Evolutionary conservation across 1,140 invertebrate species (phyloP).

Genomic region (Conopomorpha cramerella): DNA sequence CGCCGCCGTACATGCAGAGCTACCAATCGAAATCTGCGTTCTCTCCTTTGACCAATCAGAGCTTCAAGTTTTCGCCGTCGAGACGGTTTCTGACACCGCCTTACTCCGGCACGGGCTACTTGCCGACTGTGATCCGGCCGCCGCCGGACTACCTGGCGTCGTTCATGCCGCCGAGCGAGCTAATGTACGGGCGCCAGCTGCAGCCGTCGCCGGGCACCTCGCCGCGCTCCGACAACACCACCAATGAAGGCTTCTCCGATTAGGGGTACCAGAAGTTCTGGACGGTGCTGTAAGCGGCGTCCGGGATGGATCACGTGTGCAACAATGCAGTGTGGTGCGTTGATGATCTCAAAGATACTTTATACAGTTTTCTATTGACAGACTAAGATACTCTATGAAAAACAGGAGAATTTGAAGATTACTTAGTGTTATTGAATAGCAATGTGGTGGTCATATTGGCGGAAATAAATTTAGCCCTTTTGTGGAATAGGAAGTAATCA

Average conservation of each 20-base stretch:
- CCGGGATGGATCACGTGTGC: not conserved
- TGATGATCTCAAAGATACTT: too few species aligned
- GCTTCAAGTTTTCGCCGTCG: conserved; percentile 60
- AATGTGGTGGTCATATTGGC: too few species aligned
- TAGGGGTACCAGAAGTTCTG: conserved; percentile 32
- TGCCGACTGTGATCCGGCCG: conserved; percentile 77
- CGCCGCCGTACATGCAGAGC: conserved; percentile 38
- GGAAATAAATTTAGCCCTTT: too few species aligned
- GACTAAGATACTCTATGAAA: too few species aligned
- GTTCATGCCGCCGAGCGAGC: conserved; percentile 46
- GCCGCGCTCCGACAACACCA: conserved; percentile 54
- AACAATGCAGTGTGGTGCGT: not conserved
- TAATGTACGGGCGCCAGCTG: conserved; percentile 47
- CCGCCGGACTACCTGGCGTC: conserved; percentile 50
- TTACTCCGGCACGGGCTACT: conserved; percentile 78
- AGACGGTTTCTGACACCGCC: conserved; percentile 76
- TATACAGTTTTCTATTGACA: too few species aligned
- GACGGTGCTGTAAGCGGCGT: conserved; percentile 21
- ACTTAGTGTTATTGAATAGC: too few species aligned
- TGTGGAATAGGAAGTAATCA: too few species aligned
- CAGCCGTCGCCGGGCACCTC: conserved; percentile 51
- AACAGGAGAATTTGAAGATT: too few species aligned
- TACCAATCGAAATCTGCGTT: conserved; percentile 69
- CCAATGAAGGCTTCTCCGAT: conserved; percentile 55
- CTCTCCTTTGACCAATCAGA: conserved; percentile 69